Percentiles rank a stretch among this genome's conserved stretches.
Evolutionary conservation across 1,140 invertebrate species (phyloP).

Genomic region (Phymorhynchus buccinoides): DNA sequence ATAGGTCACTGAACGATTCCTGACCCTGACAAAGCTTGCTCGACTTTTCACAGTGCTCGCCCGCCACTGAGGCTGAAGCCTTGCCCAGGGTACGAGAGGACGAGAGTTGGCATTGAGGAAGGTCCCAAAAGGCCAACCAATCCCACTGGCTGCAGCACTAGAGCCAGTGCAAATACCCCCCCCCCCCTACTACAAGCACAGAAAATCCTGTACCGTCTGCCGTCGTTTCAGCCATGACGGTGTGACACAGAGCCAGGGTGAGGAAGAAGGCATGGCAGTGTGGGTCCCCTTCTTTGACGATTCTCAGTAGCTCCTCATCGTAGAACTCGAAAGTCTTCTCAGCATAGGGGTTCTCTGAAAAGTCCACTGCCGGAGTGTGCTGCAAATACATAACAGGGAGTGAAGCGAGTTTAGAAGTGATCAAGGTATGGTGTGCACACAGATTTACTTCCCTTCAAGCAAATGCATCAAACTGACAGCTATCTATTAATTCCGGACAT

Average conservation of each 20-base stretch:
- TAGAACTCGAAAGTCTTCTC: constrained; percentile 96
- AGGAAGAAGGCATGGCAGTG: constrained; percentile 88
- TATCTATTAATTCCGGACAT: no score
- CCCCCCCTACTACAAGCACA: background rate
- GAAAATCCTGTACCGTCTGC: constrained; percentile 66
- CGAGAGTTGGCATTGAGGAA: no score
- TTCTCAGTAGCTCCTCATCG: constrained; percentile 89
- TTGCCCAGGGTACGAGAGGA: background rate
- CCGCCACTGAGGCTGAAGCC: background rate
- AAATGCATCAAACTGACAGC: no score
- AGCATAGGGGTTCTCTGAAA: constrained; percentile 93
- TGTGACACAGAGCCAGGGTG: constrained; percentile 95
- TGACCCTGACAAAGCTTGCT: background rate
- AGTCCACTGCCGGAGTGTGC: constrained; percentile 87
- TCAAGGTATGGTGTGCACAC: no score
- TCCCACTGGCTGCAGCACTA: no score
- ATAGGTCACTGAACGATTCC: no score
- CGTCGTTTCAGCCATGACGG: constrained; percentile 92
- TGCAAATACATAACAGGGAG: constrained; percentile 73
- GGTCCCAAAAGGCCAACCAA: no score
- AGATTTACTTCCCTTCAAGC: no score
- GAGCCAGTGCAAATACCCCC: no score
- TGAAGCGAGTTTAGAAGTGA: no score
- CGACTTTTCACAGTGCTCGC: background rate
- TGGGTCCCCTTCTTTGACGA: constrained; percentile 81